Conservation (phyloP, 2,113 vertebrate species). For the Sphaerodactylus townsendi region DNA sequence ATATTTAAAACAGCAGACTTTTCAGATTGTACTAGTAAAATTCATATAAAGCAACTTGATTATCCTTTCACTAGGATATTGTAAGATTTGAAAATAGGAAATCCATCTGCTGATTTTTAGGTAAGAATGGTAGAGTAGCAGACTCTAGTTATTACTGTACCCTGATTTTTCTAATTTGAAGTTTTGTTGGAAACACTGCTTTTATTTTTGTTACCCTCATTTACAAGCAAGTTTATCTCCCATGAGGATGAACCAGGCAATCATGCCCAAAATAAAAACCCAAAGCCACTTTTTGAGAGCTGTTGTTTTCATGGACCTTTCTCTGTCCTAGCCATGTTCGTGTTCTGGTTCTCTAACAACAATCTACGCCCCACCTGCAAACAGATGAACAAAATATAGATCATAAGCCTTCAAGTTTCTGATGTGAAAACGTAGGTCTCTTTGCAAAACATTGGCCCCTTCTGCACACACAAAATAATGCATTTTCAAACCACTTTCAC, state of each 20-base stretch:
- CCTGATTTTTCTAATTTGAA: conserved; percentile 6
- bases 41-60: neutral
- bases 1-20: neutral
- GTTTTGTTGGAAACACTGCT: neutral
- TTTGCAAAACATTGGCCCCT: neutral
- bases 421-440: neutral
- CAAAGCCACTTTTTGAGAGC: neutral
- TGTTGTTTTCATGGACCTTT: conserved; percentile 1
- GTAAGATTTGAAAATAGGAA: neutral
- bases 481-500: no score
- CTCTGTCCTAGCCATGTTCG: conserved; percentile 1
- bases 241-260: neutral
- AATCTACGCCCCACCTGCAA: neutral
- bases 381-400: neutral
- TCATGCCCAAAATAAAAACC: neutral
- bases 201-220: neutral
- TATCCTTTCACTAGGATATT: neutral
- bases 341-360: conserved; percentile 11
- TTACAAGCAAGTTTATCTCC: neutral
- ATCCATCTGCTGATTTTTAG: neutral
- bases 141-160: neutral
- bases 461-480: no score
- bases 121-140: neutral
- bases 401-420: neutral
- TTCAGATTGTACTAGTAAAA: neutral